Evolutionary conservation across 2,113 vertebrate species (phyloP).

Genomic region (Nipponia nippon): DNA sequence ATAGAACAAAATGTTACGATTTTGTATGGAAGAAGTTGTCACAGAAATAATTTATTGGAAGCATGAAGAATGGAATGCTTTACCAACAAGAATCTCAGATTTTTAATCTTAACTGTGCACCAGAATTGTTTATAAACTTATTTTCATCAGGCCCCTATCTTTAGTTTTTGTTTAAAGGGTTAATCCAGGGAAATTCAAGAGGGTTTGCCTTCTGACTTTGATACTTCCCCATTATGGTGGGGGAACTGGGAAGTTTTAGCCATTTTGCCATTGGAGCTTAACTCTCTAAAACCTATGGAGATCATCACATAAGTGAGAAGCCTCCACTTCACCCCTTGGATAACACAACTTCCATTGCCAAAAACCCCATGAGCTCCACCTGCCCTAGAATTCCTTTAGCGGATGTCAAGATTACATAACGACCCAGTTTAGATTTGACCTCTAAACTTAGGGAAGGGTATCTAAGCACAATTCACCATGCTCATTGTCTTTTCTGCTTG

Average conservation of each 20-base stretch:
- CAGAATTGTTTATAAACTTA: neutral
- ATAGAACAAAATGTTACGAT: neutral
- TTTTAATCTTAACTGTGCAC: neutral
- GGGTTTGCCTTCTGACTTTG: neutral
- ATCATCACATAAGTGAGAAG: neutral
- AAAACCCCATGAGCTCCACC: neutral
- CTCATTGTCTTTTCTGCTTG: neutral
- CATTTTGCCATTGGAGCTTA: neutral
- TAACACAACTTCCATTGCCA: neutral
- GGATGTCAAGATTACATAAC: neutral
- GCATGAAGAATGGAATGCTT: neutral
- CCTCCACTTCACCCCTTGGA: neutral
- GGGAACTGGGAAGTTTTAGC: neutral
- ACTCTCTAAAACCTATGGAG: neutral
- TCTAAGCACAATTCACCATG: neutral
- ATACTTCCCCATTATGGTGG: neutral
- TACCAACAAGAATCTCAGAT: neutral
- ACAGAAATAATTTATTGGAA: neutral
- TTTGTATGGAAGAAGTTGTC: neutral
- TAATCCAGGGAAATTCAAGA: neutral
- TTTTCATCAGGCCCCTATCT: neutral
- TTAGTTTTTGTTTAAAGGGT: neutral
- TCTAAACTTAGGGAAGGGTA: neutral
- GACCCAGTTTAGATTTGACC: neutral
- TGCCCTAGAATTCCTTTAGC: neutral